Conservation (phyloP, 2,888 invertebrate genomes). For the Amitus sp. region DNA sequence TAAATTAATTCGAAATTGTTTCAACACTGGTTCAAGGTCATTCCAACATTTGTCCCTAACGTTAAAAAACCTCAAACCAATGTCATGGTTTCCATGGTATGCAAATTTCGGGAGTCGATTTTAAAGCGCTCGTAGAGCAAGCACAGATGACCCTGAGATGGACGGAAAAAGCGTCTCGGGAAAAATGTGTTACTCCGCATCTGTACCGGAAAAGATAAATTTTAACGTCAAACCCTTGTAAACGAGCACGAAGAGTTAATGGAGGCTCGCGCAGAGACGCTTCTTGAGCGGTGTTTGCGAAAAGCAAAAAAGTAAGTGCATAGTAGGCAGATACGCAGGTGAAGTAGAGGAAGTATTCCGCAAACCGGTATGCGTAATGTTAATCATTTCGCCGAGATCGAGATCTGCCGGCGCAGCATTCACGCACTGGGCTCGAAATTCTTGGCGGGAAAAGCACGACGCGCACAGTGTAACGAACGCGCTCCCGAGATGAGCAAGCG, state of each 20-base stretch:
- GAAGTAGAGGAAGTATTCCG: slow-evolving; percentile 37
- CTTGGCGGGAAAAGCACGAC: slow-evolving; percentile 39
- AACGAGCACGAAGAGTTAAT: slow-evolving; percentile 43
- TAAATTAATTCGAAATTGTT: too few species aligned
- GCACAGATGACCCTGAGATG: too few species aligned
- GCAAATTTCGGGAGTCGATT: too few species aligned
- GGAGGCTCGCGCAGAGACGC: slow-evolving; percentile 42
- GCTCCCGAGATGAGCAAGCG: slow-evolving; percentile 16
- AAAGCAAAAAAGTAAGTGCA: slow-evolving; percentile 40
- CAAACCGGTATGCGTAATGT: slow-evolving; percentile 43
- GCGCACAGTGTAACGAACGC: slow-evolving; percentile 16
- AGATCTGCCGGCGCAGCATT: slow-evolving; percentile 36
- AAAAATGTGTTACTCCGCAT: too few species aligned
- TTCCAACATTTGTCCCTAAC: too few species aligned
- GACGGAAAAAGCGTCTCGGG: too few species aligned
- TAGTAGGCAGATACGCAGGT: slow-evolving; percentile 37
- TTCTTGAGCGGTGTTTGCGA: slow-evolving; percentile 40
- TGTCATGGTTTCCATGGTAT: too few species aligned
- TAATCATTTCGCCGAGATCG: slow-evolving; percentile 41
- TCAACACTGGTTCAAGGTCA: too few species aligned
- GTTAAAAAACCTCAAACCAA: too few species aligned
- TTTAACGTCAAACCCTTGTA: slow-evolving; percentile 42
- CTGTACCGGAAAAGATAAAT: slow-evolving; percentile 39
- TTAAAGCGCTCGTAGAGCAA: too few species aligned
- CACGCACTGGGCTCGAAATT: slow-evolving; percentile 32